These are phyloP conservation scores for Acronicta psi DNA, from an alignment of 2,888 invertebrate species.

Conservation along the genomic window DNA sequence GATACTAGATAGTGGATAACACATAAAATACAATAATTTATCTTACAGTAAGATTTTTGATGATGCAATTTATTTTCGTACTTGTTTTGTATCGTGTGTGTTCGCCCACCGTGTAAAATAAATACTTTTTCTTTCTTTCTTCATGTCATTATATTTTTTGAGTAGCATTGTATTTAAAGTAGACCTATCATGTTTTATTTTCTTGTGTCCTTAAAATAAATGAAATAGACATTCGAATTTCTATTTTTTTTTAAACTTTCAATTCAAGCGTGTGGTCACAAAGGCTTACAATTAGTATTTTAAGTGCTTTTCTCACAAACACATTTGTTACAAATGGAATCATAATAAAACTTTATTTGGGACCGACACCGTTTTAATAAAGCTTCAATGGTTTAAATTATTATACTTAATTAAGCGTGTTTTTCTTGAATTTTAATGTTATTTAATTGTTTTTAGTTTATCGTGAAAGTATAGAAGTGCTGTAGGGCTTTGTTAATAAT, in stretches of 20 bases:
- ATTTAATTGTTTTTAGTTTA: neutral
- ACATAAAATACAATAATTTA: no score
- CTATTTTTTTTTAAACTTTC: slow-evolving; percentile 31
- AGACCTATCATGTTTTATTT: no score
- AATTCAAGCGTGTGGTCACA: slow-evolving; percentile 18
- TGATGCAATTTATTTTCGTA: no score
- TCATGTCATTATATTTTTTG: no score
- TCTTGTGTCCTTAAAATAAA: neutral
- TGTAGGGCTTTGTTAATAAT: neutral
- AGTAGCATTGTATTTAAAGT: no score
- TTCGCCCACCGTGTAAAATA: no score
- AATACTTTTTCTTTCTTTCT: no score
- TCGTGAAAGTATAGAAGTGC: neutral
- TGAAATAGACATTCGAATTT: slow-evolving; percentile 4
- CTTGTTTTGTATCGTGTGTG: no score
- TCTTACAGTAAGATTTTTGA: no score
- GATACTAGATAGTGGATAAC: no score
- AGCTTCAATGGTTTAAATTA: slow-evolving; percentile 11
- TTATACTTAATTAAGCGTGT: slow-evolving; percentile 2
- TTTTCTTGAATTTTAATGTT: neutral
- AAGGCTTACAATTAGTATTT: slow-evolving; percentile 28
- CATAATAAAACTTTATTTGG: slow-evolving; percentile 28
- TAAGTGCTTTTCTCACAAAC: slow-evolving; percentile 14
- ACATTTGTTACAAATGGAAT: slow-evolving; percentile 38
- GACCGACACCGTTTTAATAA: neutral